Evolutionary conservation across 2,888 invertebrate species (phyloP).

Genomic region (Phaonia tiefii): DNA sequence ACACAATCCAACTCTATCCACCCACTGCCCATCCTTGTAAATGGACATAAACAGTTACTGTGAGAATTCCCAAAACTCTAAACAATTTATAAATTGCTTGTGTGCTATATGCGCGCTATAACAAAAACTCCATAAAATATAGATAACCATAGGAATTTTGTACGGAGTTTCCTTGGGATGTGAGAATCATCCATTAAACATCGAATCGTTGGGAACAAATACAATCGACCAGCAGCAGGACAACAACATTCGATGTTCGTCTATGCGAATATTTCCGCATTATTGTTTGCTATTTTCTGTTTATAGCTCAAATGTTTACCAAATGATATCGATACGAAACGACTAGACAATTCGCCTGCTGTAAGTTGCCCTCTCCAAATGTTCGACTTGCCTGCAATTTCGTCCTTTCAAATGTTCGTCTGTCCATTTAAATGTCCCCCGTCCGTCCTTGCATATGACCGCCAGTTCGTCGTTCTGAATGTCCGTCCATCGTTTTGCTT

Average conservation of each 20-base stretch:
- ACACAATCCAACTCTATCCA: not conserved
- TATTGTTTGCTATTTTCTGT: constrained; percentile 47
- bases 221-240: no score
- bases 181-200: constrained; percentile 25
- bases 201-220: not conserved
- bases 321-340: constrained; percentile 55
- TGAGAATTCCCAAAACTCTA: constrained; percentile 42
- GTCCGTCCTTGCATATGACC: no score
- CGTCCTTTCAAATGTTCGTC: no score
- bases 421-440: no score
- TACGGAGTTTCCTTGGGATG: not conserved
- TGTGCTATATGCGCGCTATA: no score
- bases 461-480: not conserved
- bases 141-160: not conserved
- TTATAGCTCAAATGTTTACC: constrained; percentile 43
- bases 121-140: constrained; percentile 9
- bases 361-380: no score
- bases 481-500: not conserved
- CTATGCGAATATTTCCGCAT: constrained; percentile 25
- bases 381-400: no score
- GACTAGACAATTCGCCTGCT: constrained; percentile 9
- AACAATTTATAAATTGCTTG: constrained; percentile 55
- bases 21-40: not conserved
- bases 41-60: not conserved
- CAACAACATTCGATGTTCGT: not conserved